A percentile compares a stretch with the other conserved stretches of the same genome.
Conservation (phyloP, 2,888 invertebrate genomes). For the Napeogenes sylphis region DNA sequence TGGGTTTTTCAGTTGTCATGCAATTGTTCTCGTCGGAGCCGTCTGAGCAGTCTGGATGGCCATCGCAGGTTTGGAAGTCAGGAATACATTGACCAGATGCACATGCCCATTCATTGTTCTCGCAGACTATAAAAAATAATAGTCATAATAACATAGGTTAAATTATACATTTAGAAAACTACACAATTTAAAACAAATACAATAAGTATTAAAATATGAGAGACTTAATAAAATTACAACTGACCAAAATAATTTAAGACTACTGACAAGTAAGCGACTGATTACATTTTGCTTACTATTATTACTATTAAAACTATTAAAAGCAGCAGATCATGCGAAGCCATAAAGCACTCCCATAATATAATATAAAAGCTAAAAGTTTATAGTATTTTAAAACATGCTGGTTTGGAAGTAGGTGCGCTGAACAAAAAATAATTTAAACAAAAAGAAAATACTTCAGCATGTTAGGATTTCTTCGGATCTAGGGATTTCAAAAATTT, state of each 20-base stretch:
- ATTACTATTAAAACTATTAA: too few relatives aligned
- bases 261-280: too few relatives aligned
- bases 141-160: conserved; percentile 9
- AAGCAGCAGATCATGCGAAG: too few relatives aligned
- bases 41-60: conserved; percentile 79
- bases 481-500: conserved; percentile 12
- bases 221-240: too few relatives aligned
- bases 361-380: neutral
- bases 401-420: conserved; percentile 6
- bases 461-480: conserved; percentile 6
- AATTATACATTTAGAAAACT: too few relatives aligned
- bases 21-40: conserved; percentile 83
- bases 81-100: conserved; percentile 82
- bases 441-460: conserved; percentile 7
- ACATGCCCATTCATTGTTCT: conserved; percentile 82
- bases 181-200: too few relatives aligned
- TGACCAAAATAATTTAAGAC: too few relatives aligned
- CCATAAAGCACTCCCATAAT: neutral
- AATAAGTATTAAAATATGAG: too few relatives aligned
- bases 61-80: conserved; percentile 80
- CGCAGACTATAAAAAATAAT: conserved; percentile 75
- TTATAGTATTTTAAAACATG: conserved; percentile 11
- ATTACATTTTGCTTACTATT: too few relatives aligned
- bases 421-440: conserved; percentile 8
- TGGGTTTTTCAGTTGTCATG: conserved; percentile 29